Evolutionary conservation across 2,113 vertebrate genomes (phyloP), one percentile per base, ranked within the genome.

Genomic region (Channa argus): DNA sequence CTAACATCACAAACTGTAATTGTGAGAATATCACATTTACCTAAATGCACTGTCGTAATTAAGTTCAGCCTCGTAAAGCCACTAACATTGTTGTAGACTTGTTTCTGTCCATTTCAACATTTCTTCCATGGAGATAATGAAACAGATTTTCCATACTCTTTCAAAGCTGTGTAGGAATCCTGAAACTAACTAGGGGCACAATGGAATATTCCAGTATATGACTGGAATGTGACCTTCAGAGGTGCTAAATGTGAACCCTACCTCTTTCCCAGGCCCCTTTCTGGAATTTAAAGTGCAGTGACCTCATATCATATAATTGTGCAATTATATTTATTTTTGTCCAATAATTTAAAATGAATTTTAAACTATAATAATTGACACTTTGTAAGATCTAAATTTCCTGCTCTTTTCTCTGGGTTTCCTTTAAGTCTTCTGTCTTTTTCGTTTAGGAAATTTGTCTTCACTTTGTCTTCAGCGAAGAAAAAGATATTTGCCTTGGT

Each of bases 401-500:
- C 9, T 12, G 43, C n/a, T 54, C 39, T 43, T n/a, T 71, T 69
- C 33, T 2, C 1, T 34, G 12, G 44, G n/a, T 59, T 14, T 63
- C 38, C 24, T 62, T 44, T 39, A 37, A 37, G 12, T 2, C 37
- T 53, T 49, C 10, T 46, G 14, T 70, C 24, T 24, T 24, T 24
- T 24, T 24, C 24, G 24, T 74, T 53, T 33, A 36, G 37, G 2
- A 13, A 61, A 13, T 54, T 51, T 46, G 8, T 47, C 43, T 51
- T 60, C 47, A 15, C 24, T 49, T 51, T 52, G 56, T 56, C 39
- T 74, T 63, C 0, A 47, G 50, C 4, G n/a, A 52, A 52, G 36
- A 10, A 8, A 47, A 36, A 46, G 2, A 56, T 55, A n/a, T 68
- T 64, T 77, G 52, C 59, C 58, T 61, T 4, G 7, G 51, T 46